Percentiles rank a stretch among this genome's conserved stretches.
Evolutionary conservation across 2,888 invertebrate genomes (phyloP).

Genomic region (Acronicta aceris): DNA sequence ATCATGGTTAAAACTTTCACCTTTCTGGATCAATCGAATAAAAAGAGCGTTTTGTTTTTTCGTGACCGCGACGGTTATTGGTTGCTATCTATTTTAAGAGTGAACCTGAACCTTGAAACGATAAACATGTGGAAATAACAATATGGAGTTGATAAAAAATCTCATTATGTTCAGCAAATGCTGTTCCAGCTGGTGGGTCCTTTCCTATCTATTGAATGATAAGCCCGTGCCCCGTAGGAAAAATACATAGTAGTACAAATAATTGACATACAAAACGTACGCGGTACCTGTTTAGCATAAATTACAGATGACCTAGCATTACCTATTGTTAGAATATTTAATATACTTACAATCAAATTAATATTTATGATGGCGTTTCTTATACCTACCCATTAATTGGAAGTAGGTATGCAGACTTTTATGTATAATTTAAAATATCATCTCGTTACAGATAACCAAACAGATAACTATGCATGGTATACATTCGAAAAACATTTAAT

Average conservation of each 20-base stretch:
- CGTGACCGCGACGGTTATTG: slow-evolving; percentile 22
- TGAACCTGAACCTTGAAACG: slow-evolving; percentile 30
- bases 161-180: slow-evolving; percentile 2
- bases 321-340: not conserved
- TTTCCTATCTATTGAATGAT: slow-evolving; percentile 17
- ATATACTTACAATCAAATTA: not conserved
- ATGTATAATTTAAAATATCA: not conserved
- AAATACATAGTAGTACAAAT: not conserved
- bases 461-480: not conserved
- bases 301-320: not conserved
- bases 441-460: not conserved
- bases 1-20: not conserved
- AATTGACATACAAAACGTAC: not conserved
- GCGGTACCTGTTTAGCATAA: not conserved
- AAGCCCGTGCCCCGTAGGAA: slow-evolving; percentile 2
- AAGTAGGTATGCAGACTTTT: no score
- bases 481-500: not conserved
- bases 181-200: slow-evolving; percentile 13
- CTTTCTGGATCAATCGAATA: slow-evolving; percentile 23
- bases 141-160: slow-evolving; percentile 10
- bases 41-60: slow-evolving; percentile 33
- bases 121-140: slow-evolving; percentile 19
- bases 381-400: not conserved
- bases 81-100: slow-evolving; percentile 34
- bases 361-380: not conserved